phyloP scores from a whole-genome alignment of 2,888 invertebrate species.

The Nysson spinosus region DNA sequence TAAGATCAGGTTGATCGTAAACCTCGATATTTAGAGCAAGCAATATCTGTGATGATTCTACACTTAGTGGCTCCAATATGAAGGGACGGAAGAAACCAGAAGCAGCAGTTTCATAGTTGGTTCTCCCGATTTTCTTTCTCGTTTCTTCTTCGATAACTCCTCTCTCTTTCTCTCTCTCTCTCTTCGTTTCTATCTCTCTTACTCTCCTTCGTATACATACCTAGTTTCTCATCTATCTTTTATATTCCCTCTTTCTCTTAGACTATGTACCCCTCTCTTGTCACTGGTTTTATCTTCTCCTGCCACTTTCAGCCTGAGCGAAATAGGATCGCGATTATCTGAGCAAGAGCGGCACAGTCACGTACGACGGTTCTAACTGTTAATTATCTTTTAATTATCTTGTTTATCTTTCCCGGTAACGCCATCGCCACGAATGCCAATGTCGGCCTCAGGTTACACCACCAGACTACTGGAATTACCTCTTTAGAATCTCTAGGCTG shows the following conservation, averaged over 20 bases:
- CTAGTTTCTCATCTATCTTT: constrained; percentile 20
- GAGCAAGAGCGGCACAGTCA: constrained; percentile 44
- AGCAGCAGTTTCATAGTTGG: background rate
- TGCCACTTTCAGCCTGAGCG: constrained; percentile 15
- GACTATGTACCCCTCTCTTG: constrained; percentile 14
- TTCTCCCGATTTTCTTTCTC: constrained; percentile 16
- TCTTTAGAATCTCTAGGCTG: constrained; percentile 30
- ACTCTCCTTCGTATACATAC: no score
- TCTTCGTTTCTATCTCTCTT: background rate
- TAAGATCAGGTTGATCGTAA: no score
- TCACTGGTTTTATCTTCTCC: constrained; percentile 17
- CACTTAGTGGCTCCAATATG: no score
- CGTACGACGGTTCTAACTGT: constrained; percentile 64
- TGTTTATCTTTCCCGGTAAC: constrained; percentile 68
- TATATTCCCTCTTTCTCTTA: constrained; percentile 11
- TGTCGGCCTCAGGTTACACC: background rate
- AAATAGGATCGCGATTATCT: constrained; percentile 52
- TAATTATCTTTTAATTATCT: constrained; percentile 76
- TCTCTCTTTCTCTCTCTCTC: background rate
- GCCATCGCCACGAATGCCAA: constrained; percentile 13
- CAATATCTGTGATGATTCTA: no score
- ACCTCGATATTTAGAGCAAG: no score
- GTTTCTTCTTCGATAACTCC: constrained; percentile 17
- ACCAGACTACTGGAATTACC: constrained; percentile 8
- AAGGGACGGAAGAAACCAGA: no score